phyloP scores from a whole-genome alignment of 1,140 invertebrate species.

The Potamilus streckersoni region DNA sequence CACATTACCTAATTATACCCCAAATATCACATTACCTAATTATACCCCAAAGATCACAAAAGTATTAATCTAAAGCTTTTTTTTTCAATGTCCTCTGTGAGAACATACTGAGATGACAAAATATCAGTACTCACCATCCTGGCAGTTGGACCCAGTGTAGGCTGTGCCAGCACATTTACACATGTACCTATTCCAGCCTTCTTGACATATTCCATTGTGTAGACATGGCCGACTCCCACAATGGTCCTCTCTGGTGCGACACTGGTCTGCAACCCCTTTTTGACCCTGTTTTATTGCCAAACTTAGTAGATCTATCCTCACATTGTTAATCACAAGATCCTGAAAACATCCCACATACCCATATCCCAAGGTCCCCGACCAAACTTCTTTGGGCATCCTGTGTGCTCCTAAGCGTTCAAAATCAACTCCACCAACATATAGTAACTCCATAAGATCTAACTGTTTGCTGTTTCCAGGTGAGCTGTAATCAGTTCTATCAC shows the following conservation, averaged over 20 bases:
- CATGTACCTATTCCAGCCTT: conserved; percentile 96
- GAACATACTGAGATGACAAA: not conserved
- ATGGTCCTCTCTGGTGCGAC: conserved; percentile 77
- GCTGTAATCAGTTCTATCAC: conserved; percentile 87
- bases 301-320: conserved; percentile 88
- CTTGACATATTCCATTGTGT: conserved; percentile 88
- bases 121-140: conserved; percentile 49
- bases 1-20: too few species aligned
- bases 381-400: conserved; percentile 86
- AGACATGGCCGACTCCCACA: conserved; percentile 93
- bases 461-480: conserved; percentile 76
- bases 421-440: conserved; percentile 85
- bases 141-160: conserved; percentile 81
- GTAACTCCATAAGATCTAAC: conserved; percentile 84
- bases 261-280: conserved; percentile 68
- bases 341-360: conserved; percentile 96
- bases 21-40: too few species aligned
- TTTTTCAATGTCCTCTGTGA: not conserved
- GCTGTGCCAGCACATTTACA: conserved; percentile 94
- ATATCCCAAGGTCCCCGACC: conserved; percentile 88
- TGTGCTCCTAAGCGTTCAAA: conserved; percentile 63
- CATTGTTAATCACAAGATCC: conserved; percentile 92
- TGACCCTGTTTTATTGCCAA: conserved; percentile 90
- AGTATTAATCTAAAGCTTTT: not conserved
- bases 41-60: too few species aligned